Conservation (phyloP, 2,888 invertebrate genomes). For the Epinotia nisella region DNA sequence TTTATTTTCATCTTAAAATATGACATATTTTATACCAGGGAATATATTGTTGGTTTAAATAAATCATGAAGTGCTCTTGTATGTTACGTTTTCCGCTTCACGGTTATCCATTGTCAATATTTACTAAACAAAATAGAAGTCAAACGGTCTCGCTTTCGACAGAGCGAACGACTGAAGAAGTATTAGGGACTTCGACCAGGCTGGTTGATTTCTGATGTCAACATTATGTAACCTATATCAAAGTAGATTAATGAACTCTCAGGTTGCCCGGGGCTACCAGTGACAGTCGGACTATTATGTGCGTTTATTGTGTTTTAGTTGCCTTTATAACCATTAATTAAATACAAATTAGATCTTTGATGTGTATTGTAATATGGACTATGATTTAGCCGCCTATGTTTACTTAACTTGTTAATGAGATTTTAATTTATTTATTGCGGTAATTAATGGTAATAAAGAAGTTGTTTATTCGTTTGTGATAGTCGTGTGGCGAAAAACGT, state of each 20-base stretch:
- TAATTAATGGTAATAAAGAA: too few relatives aligned
- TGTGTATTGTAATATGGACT: not conserved
- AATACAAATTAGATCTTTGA: not conserved
- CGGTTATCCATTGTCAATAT: constrained; percentile 68
- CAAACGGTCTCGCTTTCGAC: constrained; percentile 11
- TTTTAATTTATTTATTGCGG: too few relatives aligned
- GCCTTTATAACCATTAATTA: not conserved
- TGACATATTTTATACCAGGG: too few relatives aligned
- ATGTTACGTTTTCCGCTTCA: constrained; percentile 54
- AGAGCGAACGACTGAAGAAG: too few relatives aligned
- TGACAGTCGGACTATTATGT: constrained; percentile 2
- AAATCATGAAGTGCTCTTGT: constrained; percentile 69
- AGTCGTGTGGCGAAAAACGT: too few relatives aligned
- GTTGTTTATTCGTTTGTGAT: too few relatives aligned
- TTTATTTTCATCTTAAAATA: too few relatives aligned
- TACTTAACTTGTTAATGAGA: not conserved
- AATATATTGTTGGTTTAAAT: constrained; percentile 55
- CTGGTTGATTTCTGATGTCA: constrained; percentile 46
- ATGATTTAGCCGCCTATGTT: not conserved
- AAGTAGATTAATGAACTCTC: constrained; percentile 29
- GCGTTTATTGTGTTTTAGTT: constrained; percentile 6
- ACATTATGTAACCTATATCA: constrained; percentile 42
- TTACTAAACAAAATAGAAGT: constrained; percentile 63
- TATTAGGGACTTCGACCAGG: not conserved
- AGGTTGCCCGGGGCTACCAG: constrained; percentile 12